Conservation (phyloP, 2,888 invertebrate genomes). For the Charanyca ferruginea region DNA sequence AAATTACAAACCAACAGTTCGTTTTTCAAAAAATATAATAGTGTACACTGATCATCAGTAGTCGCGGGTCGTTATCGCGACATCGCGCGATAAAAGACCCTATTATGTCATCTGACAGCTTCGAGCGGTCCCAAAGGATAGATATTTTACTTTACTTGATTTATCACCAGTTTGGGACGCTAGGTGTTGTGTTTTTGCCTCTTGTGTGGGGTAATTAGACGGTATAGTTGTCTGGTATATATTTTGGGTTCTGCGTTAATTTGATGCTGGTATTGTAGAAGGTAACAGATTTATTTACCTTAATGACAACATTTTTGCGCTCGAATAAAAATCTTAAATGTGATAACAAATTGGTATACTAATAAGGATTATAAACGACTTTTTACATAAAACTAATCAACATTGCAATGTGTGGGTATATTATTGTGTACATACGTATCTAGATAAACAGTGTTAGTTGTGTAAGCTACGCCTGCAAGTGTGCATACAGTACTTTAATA, state of each 20-base stretch:
- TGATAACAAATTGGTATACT: too few relatives aligned
- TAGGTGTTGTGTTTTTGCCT: constrained; percentile 74
- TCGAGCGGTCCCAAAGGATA: constrained; percentile 78
- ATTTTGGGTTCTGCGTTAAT: constrained; percentile 37
- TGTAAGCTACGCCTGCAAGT: neutral
- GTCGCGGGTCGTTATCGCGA: constrained; percentile 73
- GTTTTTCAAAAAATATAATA: constrained; percentile 51
- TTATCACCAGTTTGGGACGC: constrained; percentile 79
- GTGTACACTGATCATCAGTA: constrained; percentile 60
- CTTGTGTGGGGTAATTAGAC: constrained; percentile 73
- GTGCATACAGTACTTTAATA: constrained; percentile 1
- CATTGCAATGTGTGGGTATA: neutral
- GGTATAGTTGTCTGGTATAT: constrained; percentile 54
- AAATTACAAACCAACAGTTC: constrained; percentile 37
- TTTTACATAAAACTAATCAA: neutral
- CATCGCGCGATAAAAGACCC: constrained; percentile 77
- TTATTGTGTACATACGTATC: constrained; percentile 4
- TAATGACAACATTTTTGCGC: constrained; percentile 1
- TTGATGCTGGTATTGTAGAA: constrained; percentile 32
- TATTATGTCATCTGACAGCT: constrained; percentile 83
- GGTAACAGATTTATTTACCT: constrained; percentile 10
- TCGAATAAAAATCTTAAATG: too few relatives aligned
- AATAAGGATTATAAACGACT: too few relatives aligned
- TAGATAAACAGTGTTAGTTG: neutral
- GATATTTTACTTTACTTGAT: constrained; percentile 86